phyloP scores from a whole-genome alignment of 2,113 vertebrate genomes.

The Aegypius monachus region DNA sequence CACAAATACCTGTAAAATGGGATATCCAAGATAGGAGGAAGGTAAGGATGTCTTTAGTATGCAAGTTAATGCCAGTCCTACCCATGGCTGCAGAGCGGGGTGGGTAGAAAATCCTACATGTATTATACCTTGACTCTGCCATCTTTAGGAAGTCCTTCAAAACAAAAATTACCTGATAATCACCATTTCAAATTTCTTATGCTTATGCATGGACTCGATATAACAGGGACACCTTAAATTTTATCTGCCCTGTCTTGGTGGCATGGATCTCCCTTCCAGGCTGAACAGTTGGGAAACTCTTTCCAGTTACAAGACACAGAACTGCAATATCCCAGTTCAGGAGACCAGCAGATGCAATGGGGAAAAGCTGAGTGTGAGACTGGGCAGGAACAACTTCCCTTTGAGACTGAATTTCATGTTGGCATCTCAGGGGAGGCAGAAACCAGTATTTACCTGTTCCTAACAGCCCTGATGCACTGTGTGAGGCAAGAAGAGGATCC shows the following conservation, averaged over 20 bases:
- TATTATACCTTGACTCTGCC: background rate
- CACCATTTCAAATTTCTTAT: background rate
- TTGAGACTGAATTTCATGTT: background rate
- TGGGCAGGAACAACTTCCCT: background rate
- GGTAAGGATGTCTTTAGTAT: background rate
- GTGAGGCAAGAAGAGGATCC: background rate
- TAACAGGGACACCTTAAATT: background rate
- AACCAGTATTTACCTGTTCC: background rate
- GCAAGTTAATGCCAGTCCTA: background rate
- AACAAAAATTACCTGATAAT: background rate
- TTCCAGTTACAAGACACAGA: background rate
- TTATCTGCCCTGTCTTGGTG: background rate
- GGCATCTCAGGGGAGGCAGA: background rate
- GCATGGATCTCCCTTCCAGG: background rate
- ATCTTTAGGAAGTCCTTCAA: background rate
- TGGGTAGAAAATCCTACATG: background rate
- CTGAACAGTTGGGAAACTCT: background rate
- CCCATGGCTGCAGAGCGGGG: fast-evolving
- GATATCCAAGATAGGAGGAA: background rate
- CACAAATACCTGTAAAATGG: background rate
- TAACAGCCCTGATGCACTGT: background rate
- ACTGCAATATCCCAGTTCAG: background rate
- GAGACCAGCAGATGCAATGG: background rate
- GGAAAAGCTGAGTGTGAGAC: background rate
- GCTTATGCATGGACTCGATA: background rate